A percentile compares a stretch with the other conserved stretches of the same genome.
Evolutionary conservation across 2,888 invertebrate species (phyloP).

Genomic region (Zaprionus lineosus): DNA sequence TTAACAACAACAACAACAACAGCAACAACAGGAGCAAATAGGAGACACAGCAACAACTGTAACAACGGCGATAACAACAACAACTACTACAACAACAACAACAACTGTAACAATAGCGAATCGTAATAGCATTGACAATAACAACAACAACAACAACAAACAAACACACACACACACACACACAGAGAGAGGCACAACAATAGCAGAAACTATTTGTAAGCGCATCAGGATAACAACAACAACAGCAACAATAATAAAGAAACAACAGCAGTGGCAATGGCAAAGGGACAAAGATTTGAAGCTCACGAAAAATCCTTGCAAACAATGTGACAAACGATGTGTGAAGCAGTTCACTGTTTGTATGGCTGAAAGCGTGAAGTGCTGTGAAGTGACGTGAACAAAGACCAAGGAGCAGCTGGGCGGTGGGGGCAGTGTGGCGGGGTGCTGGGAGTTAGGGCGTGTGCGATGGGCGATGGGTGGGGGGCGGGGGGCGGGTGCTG

Average conservation of each 20-base stretch:
- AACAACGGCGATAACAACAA: slow-evolving; percentile 47
- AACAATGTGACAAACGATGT: slow-evolving; percentile 77
- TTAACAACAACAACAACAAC: slow-evolving; percentile 43
- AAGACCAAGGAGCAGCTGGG: too few species aligned
- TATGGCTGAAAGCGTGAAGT: slow-evolving; percentile 57
- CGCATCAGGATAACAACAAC: slow-evolving; percentile 30
- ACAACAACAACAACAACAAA: slow-evolving; percentile 63
- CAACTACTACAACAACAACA: too few species aligned
- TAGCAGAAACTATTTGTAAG: slow-evolving; percentile 51
- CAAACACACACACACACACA: slow-evolving; percentile 37
- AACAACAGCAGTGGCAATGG: slow-evolving; percentile 11
- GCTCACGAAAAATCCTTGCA: slow-evolving; percentile 52
- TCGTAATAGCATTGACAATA: slow-evolving; percentile 45
- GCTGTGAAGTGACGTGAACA: slow-evolving; percentile 31
- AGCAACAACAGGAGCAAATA: slow-evolving; percentile 4
- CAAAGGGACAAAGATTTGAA: slow-evolving; percentile 45
- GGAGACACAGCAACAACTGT: slow-evolving; percentile 18
- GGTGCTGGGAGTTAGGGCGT: neutral
- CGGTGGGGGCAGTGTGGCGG: too few species aligned
- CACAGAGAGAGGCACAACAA: slow-evolving; percentile 28
- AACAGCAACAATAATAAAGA: slow-evolving; percentile 18
- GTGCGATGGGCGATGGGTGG: neutral
- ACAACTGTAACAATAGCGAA: slow-evolving; percentile 20
- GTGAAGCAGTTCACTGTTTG: slow-evolving; percentile 63
- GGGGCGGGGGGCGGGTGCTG: neutral